Evolutionary conservation across 2,797 vertebrate species (phyloP), one percentile per base, ranked within the genome.

Genomic region (Serranus cabrilla): DNA sequence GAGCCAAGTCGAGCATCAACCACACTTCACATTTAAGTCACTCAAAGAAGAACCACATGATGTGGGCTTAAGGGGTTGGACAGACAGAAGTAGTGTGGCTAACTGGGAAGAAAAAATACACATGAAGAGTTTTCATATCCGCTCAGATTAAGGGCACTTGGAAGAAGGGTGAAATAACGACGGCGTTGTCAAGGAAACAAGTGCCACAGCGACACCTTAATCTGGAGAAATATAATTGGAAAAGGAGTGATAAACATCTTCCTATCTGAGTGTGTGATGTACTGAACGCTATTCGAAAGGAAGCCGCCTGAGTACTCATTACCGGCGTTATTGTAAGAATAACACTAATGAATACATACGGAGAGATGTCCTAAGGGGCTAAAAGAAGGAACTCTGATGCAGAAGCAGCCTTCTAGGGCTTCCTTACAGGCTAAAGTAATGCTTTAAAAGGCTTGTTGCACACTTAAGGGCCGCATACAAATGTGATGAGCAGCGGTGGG

Each of bases 181-280:
- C 46, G 58, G 83, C 85, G 94, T 94, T 93, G 94, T 93, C 95
- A 94, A 93, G 93, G 94, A 93, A 95, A 95, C 93, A 87, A 92
- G 92, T 84, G 79, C 90, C 88, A 90, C 82, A 52, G 81, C 80
- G 78, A 93, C 89, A 92, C 91, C 89, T 93, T 94, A 93, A 93
- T 93, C 94, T 93, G 89, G 79, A 87, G 81, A 87, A 94, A 90
- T 89, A 90, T 91, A 94, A 94, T 93, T 94, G 93, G 93, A 94
- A 93, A 92, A 92, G 76, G 79, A 81, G 87, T 61, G 88, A 92
- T 92, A 93, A 90, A 91, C 83, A 94, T 94, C 93, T 93, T 84
- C 68, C 75, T 87, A 87, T 92, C 83, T 69, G 87, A 86, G 86
- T 72, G 84, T 90, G 73, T 87, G 81, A 91, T 87, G 82, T 87